A percentile compares a stretch with the other conserved stretches of the same genome.
These are phyloP conservation scores for Perccottus glenii DNA, from an alignment of 2,113 vertebrate species.

Conservation along the genomic window DNA sequence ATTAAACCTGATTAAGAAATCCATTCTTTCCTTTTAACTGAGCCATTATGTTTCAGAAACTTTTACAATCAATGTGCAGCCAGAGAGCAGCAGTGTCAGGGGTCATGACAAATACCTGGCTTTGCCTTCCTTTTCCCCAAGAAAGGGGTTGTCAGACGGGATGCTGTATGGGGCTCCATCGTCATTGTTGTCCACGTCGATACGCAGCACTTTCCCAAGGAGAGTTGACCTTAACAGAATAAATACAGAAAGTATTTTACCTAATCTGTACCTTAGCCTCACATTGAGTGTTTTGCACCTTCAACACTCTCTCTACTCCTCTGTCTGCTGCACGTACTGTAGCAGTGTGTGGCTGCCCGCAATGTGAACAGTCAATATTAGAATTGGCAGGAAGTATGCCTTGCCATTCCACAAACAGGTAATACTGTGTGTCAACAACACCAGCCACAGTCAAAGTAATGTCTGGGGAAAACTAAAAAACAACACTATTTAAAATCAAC, in stretches of 20 bases:
- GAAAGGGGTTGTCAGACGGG: slow-evolving; percentile 83
- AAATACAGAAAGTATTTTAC: not conserved
- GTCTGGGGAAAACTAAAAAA: slow-evolving; percentile 12
- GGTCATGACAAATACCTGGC: slow-evolving; percentile 54
- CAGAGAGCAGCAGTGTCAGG: not conserved
- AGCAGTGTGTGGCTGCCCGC: slow-evolving; percentile 45
- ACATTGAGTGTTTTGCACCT: not conserved
- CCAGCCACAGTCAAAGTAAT: slow-evolving; percentile 13
- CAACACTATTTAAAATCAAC: not conserved
- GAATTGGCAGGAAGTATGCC: slow-evolving; percentile 54
- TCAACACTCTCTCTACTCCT: not conserved
- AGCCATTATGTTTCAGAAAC: not conserved
- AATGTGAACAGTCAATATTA: slow-evolving; percentile 73
- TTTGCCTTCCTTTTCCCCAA: slow-evolving; percentile 65
- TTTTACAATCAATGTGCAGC: not conserved
- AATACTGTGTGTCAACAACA: slow-evolving; percentile 51
- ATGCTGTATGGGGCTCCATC: slow-evolving; percentile 77
- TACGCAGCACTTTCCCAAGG: slow-evolving; percentile 82
- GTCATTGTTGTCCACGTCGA: slow-evolving; percentile 79
- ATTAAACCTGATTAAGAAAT: too few species aligned
- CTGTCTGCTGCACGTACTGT: slow-evolving; percentile 21
- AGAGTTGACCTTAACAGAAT: slow-evolving; percentile 74
- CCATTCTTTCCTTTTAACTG: too few species aligned
- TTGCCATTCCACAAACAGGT: slow-evolving; percentile 43
- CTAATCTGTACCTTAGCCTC: not conserved